These are phyloP conservation scores for Artemia sinica DNA, from an alignment of 2,888 invertebrate species.

Conservation along the genomic window DNA sequence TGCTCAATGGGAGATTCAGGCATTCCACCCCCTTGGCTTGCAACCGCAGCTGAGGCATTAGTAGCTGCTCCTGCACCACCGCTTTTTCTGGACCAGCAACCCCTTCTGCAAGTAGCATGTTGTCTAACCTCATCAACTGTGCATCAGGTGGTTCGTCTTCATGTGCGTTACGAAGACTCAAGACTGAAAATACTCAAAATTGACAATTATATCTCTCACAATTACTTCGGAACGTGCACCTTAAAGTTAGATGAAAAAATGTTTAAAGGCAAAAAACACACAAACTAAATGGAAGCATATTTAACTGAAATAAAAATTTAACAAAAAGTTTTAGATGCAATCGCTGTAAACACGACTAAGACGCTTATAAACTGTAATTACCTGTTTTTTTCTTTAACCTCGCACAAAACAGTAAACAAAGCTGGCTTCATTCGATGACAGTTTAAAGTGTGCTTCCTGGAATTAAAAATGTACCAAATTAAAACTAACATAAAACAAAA, in stretches of 20 bases:
- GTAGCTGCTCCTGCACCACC: slow-evolving; percentile 26
- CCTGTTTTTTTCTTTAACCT: slow-evolving; percentile 44
- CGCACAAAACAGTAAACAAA: slow-evolving; percentile 42
- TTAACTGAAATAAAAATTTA: not conserved
- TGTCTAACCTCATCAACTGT: slow-evolving; percentile 41
- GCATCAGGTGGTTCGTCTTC: slow-evolving; percentile 38
- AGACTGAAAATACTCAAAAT: slow-evolving; percentile 30
- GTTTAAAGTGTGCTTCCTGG: slow-evolving; percentile 40
- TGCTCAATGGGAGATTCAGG: slow-evolving; percentile 29
- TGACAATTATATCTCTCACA: not conserved
- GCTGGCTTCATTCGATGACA: slow-evolving; percentile 42
- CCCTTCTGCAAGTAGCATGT: slow-evolving; percentile 42
- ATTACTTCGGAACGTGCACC: too few species aligned
- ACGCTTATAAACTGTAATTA: slow-evolving; percentile 28
- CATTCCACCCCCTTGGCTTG: slow-evolving; percentile 26
- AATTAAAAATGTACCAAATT: too few species aligned
- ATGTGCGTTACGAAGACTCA: slow-evolving; percentile 35
- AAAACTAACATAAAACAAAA: too few species aligned
- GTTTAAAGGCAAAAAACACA: too few species aligned
- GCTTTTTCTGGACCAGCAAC: slow-evolving; percentile 32
- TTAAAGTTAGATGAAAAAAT: too few species aligned
- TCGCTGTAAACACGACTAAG: not conserved
- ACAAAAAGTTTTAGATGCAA: not conserved
- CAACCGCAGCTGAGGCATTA: slow-evolving; percentile 27
- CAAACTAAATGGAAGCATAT: not conserved